Evolutionary conservation across 2,888 invertebrate genomes (phyloP), one percentile per base, ranked within the genome.

Genomic region (Drosophila monieri): DNA sequence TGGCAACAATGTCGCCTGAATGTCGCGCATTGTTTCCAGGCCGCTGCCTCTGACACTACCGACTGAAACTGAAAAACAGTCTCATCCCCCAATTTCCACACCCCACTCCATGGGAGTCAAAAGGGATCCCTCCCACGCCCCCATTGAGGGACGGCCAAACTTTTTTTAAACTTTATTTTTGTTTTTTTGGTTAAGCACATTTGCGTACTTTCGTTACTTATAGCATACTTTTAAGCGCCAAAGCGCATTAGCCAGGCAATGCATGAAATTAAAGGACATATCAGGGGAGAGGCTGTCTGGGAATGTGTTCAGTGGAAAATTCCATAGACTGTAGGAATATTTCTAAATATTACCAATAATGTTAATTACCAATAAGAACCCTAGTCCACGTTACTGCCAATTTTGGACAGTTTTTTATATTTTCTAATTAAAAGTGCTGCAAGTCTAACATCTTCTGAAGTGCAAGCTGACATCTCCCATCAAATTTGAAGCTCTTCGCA

Each of bases 1-100:
- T 80, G 77, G 84, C 88, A 88, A 85, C 84, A 85, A 85, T 88
- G 88, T 84, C 84, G 84, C 88, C 72, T 84, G 84, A 84, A 84
- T 80, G 84, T 85, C 88, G 84, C 88, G 86, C 80, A 78, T 83
- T 87, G 86, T 84, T 85, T 85, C 83, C 81, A 87, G 75, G 77
- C 81, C 83, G 80, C 80, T 80, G 87, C 78, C 76, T 73, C 70
- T 71, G 70, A 71, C 70, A 72, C 73, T 73, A 71, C 73, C 66
- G 37, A 54, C 43, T 43, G 43, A 52, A 64, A 59, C 70, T 65
- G 73, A 56, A 56, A 43, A 64, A 55, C 48, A 30, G 48, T 25
- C 46, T 14, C 46, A 6, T 37, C 10, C 52, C 52, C 49, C 10
- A 23, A n/a, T n/a, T 37, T 10, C 15, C 18, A 6, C 25, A 6